A percentile compares a stretch with the other conserved stretches of the same genome.
Evolutionary conservation across 2,113 vertebrate species (phyloP).

Genomic region (Fregata magnificens): DNA sequence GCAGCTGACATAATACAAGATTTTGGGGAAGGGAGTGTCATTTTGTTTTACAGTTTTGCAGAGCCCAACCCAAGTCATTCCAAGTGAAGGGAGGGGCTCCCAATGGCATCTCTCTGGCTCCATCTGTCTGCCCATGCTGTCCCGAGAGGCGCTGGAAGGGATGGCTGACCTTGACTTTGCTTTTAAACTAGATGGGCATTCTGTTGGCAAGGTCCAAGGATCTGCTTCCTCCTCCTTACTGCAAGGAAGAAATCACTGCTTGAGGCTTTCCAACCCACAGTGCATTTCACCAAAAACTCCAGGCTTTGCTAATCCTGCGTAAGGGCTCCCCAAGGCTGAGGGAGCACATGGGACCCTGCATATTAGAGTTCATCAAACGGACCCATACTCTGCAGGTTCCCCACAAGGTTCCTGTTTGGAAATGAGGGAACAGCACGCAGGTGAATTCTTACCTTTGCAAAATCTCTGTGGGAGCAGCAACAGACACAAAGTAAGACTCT

Average conservation of each 20-base stretch:
- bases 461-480: not conserved
- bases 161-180: not conserved
- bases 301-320: not conserved
- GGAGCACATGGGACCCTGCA: accelerated
- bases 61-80: not conserved
- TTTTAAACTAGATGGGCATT: not conserved
- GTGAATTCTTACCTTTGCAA: not conserved
- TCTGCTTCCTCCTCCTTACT: not conserved
- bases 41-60: not conserved
- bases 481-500: not conserved
- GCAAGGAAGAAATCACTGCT: not conserved
- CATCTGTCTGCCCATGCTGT: not conserved
- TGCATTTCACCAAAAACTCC: not conserved
- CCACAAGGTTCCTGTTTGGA: not conserved
- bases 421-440: not conserved
- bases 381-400: not conserved
- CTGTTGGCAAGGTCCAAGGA: not conserved
- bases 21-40: not conserved
- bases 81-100: not conserved
- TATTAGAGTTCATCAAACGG: not conserved
- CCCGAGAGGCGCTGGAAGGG: not conserved
- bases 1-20: not conserved
- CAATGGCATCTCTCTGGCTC: not conserved
- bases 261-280: not conserved
- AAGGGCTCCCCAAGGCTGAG: not conserved